Percentiles rank a stretch among this genome's conserved stretches.
These are phyloP conservation scores for Heteromyza rotundicornis DNA, from an alignment of 2,888 invertebrate species.

Conservation along the genomic window DNA sequence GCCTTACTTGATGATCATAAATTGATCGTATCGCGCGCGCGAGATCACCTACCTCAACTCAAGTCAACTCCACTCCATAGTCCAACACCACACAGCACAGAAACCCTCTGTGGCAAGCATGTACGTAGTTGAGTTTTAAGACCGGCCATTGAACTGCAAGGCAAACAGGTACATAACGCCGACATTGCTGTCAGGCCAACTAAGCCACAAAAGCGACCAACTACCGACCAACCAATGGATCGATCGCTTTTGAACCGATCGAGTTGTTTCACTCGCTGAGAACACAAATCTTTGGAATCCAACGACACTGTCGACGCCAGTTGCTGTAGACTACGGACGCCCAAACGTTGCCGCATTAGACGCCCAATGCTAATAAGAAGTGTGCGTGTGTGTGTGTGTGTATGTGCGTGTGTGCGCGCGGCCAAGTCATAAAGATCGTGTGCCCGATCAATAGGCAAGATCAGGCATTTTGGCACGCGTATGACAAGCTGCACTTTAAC, in stretches of 20 bases:
- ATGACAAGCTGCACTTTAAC: background rate
- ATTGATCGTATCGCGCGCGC: conserved; percentile 1
- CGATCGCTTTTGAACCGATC: background rate
- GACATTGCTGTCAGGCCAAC: background rate
- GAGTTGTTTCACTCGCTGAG: background rate
- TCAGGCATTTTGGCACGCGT: conserved; percentile 3
- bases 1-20: background rate
- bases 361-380: no score
- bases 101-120: background rate
- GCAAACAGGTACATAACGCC: conserved; percentile 53
- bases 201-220: background rate
- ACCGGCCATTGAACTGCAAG: conserved; percentile 60
- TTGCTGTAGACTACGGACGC: conserved; percentile 6
- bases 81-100: no score
- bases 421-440: no score
- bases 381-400: no score
- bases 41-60: background rate
- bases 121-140: conserved; percentile 20
- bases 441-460: no score
- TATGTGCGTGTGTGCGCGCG: no score
- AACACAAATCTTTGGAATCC: background rate
- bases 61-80: background rate
- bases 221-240: no score
- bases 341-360: conserved; percentile 1
- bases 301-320: background rate